These are phyloP conservation scores for Saccopteryx bilineata DNA, from an alignment of 2,113 vertebrate species.

Conservation along the genomic window DNA sequence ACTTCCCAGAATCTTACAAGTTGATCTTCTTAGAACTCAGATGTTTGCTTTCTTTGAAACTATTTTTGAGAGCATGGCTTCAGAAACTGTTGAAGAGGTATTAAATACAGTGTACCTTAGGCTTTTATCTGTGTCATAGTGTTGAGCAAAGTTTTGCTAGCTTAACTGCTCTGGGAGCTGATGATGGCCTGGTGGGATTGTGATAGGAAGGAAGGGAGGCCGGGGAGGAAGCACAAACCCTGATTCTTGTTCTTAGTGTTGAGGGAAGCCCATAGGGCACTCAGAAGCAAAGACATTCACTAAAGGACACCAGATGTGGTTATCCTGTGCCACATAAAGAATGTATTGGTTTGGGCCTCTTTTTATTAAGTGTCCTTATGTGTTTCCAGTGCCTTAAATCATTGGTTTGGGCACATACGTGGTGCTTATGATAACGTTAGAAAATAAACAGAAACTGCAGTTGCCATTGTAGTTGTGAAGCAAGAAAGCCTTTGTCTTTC, in stretches of 20 bases:
- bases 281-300: background rate
- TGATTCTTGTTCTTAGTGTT: background rate
- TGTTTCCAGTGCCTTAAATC: background rate
- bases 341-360: conserved; percentile 34
- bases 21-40: conserved; percentile 75
- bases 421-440: conserved; percentile 41
- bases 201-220: background rate
- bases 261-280: background rate
- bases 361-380: background rate
- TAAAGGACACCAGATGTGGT: background rate
- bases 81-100: conserved; percentile 25
- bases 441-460: background rate
- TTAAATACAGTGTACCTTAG: background rate
- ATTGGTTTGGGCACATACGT: background rate
- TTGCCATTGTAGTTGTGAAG: conserved; percentile 56
- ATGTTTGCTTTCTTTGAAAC: conserved; percentile 78
- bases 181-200: background rate
- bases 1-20: conserved; percentile 74
- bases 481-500: conserved; percentile 71
- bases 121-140: background rate
- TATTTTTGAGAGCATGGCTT: conserved; percentile 65
- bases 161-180: background rate
- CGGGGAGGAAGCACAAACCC: background rate
- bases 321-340: background rate
- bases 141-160: background rate